Conservation (phyloP, 1,140 invertebrate species). For the Ditylenchus dipsaci region DNA sequence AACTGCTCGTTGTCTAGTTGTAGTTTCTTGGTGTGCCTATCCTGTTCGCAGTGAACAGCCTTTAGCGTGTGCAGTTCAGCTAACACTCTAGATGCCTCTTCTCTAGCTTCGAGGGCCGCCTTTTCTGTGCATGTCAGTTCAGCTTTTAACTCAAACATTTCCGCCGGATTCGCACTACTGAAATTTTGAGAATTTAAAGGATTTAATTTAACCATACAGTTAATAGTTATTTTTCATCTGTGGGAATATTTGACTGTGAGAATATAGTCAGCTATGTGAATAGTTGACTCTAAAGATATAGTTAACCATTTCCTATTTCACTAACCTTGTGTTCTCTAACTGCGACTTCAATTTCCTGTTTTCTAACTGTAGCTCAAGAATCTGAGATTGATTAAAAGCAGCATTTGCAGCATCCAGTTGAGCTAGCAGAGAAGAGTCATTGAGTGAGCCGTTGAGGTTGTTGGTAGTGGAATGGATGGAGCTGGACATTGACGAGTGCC, state of each 20-base stretch:
- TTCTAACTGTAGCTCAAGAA: constrained; percentile 34
- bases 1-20: constrained; percentile 15
- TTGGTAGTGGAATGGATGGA: constrained; percentile 2
- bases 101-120: neutral
- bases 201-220: too few species aligned
- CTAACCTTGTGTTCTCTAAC: constrained; percentile 22
- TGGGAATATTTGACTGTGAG: constrained; percentile 1
- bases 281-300: neutral
- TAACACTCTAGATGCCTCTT: constrained; percentile 5
- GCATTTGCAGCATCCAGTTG: constrained; percentile 34
- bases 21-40: neutral
- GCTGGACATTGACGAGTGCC: constrained; percentile 3
- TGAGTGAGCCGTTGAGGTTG: constrained; percentile 6
- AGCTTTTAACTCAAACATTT: constrained; percentile 28
- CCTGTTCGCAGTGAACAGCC: neutral
- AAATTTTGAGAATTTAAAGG: neutral
- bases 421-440: constrained; percentile 33
- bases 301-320: too few species aligned
- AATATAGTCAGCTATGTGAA: too few species aligned
- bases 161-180: constrained; percentile 19
- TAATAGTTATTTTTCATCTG: neutral
- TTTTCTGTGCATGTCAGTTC: constrained; percentile 19
- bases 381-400: constrained; percentile 34
- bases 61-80: constrained; percentile 9
- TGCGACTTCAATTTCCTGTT: constrained; percentile 38